A percentile compares a stretch with the other conserved stretches of the same genome.
Evolutionary conservation across 2,113 vertebrate species (phyloP).

Genomic region (Leptosomus discolor): DNA sequence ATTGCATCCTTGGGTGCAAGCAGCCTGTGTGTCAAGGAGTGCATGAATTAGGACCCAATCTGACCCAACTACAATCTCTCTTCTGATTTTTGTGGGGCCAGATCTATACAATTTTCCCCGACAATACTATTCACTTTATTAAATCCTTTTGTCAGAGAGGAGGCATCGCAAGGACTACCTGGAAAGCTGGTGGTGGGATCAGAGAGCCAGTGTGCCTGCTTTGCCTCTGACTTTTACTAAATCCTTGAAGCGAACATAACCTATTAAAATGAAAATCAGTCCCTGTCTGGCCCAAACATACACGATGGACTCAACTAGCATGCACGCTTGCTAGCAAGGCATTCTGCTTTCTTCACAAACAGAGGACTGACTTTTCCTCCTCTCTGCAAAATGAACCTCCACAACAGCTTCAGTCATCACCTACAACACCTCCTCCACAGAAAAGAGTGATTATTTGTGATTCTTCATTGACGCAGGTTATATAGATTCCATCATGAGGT

Average conservation of each 20-base stretch:
- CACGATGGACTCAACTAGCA: not conserved
- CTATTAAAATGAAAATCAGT: not conserved
- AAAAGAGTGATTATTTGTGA: not conserved
- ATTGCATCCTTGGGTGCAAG: not conserved
- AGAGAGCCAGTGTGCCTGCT: not conserved
- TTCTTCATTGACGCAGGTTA: not conserved
- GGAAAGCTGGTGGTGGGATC: not conserved
- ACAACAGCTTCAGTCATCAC: not conserved
- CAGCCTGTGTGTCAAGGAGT: not conserved
- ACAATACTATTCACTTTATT: not conserved
- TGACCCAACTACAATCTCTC: accelerated
- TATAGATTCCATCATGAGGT: accelerated
- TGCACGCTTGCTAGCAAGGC: accelerated
- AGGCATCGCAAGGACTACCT: not conserved
- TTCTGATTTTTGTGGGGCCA: not conserved
- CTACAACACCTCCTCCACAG: not conserved
- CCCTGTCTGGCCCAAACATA: not conserved
- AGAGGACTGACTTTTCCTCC: not conserved
- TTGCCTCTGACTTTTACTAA: not conserved
- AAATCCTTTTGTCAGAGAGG: not conserved
- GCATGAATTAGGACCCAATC: not conserved
- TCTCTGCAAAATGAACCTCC: not conserved
- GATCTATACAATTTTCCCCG: not conserved
- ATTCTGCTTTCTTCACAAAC: not conserved
- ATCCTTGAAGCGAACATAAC: not conserved